Conservation (phyloP, 2,888 invertebrate genomes). For the Drosophila fulvimacula region DNA sequence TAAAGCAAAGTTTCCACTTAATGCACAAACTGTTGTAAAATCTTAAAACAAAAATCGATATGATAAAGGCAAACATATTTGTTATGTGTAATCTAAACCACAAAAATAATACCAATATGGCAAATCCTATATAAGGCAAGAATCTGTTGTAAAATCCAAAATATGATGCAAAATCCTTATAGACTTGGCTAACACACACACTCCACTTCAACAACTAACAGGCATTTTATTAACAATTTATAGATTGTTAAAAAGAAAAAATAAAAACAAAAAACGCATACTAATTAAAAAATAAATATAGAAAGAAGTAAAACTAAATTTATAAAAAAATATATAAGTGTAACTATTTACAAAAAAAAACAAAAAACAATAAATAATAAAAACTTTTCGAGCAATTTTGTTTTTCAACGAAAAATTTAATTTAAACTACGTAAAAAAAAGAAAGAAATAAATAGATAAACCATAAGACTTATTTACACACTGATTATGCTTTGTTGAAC, state of each 20-base stretch:
- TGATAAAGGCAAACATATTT: background rate
- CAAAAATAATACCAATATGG: background rate
- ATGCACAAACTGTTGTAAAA: conserved; percentile 17
- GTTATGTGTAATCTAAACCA: conserved; percentile 5
- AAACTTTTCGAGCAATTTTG: conserved; percentile 57
- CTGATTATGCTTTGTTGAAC: conserved; percentile 79
- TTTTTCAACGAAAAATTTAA: conserved; percentile 52
- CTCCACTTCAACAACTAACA: conserved; percentile 25
- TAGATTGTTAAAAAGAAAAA: conserved; percentile 33
- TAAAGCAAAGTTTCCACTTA: background rate
- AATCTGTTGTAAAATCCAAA: conserved; percentile 13
- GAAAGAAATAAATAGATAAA: conserved; percentile 53
- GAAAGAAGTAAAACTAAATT: conserved; percentile 17
- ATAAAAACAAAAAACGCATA: conserved; percentile 18
- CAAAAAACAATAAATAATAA: conserved; percentile 13
- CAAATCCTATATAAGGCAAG: conserved; percentile 6
- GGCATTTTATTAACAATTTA: conserved; percentile 49
- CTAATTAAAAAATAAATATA: conserved; percentile 40
- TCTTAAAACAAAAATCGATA: conserved; percentile 3
- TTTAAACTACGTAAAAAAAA: conserved; percentile 41
- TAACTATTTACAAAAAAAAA: conserved; percentile 57
- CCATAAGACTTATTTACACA: conserved; percentile 81
- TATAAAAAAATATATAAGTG: conserved; percentile 19
- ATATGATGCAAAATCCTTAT: conserved; percentile 7
- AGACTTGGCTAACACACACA: conserved; percentile 35